These are phyloP conservation scores for Octodonta nipae DNA, from an alignment of 2,888 invertebrate species.

Conservation along the genomic window DNA sequence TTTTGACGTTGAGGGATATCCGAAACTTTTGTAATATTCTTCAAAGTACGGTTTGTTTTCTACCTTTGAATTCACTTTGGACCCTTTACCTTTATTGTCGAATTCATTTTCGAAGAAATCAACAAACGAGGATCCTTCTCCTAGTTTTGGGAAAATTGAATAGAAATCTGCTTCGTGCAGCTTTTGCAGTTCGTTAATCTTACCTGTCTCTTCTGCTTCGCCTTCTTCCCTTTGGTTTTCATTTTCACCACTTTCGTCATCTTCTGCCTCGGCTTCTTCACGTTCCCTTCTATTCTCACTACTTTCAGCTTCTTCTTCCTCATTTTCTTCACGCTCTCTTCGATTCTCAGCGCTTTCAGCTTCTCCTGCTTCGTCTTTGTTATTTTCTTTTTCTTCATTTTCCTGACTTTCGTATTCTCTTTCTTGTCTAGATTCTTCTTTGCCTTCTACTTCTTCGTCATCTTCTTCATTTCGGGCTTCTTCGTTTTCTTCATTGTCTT, in stretches of 20 bases:
- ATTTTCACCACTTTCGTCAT: constrained; percentile 9
- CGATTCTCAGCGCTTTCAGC: constrained; percentile 2
- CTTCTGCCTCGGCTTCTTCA: constrained; percentile 13
- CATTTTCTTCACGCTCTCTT: neutral
- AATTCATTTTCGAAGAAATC: too few relatives aligned
- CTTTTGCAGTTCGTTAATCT: constrained; percentile 8
- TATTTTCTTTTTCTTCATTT: constrained; percentile 5
- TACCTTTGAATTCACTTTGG: neutral
- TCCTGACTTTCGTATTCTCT: too few relatives aligned
- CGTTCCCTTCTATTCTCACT: constrained; percentile 5
- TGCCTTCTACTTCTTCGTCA: constrained; percentile 9
- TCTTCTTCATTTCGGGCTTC: constrained; percentile 4
- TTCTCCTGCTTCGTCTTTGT: constrained; percentile 8
- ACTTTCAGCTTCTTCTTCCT: constrained; percentile 4
- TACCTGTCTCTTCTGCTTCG: constrained; percentile 5
- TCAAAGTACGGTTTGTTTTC: too few relatives aligned
- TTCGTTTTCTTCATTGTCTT: constrained; percentile 4
- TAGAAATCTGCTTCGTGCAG: constrained; percentile 11
- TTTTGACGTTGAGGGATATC: neutral
- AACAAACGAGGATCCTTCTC: constrained; percentile 11
- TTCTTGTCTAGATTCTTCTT: too few relatives aligned
- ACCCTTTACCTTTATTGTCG: neutral
- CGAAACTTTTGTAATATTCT: constrained; percentile 8
- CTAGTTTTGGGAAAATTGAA: constrained; percentile 12
- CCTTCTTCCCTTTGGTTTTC: constrained; percentile 2